These are phyloP conservation scores for Aphaenogaster ashmeadi DNA, from an alignment of 1,140 invertebrate genomes.

Conservation along the genomic window DNA sequence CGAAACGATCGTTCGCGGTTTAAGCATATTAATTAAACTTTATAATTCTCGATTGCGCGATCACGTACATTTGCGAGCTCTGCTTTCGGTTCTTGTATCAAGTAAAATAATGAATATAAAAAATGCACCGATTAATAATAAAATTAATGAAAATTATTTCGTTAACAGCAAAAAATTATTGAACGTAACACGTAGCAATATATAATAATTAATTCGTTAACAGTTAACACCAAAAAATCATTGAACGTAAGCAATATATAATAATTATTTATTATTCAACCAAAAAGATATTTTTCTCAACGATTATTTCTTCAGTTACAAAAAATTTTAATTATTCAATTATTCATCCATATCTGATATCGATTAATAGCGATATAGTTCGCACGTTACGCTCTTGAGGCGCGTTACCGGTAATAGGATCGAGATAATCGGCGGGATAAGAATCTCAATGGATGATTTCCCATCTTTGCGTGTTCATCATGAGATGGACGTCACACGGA, in stretches of 20 bases:
- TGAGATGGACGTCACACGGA: constrained; percentile 16
- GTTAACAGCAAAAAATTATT: not conserved
- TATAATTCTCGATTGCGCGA: not conserved
- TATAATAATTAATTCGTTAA: not conserved
- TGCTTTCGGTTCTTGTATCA: not conserved
- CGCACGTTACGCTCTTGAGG: not conserved
- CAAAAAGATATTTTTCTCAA: not conserved
- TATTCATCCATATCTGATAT: not conserved
- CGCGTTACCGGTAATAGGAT: constrained; percentile 24
- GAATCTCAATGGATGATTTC: constrained; percentile 52
- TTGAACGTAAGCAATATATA: not conserved
- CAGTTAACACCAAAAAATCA: not conserved
- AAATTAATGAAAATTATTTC: not conserved
- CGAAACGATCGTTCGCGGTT: constrained; percentile 1
- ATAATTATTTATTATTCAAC: not conserved
- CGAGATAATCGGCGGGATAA: constrained; percentile 18
- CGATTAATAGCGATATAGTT: not conserved
- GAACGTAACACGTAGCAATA: not conserved
- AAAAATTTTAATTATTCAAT: constrained; percentile 6
- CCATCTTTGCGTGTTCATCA: constrained; percentile 15
- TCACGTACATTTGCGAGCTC: not conserved
- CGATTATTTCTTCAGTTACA: not conserved
- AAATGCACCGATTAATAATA: not conserved
- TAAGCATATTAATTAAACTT: constrained; percentile 23
- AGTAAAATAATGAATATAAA: not conserved